A percentile compares a stretch with the other conserved stretches of the same genome.
These are phyloP conservation scores for Belonocnema kinseyi DNA, from an alignment of 1,140 invertebrate genomes.

Conservation along the genomic window DNA sequence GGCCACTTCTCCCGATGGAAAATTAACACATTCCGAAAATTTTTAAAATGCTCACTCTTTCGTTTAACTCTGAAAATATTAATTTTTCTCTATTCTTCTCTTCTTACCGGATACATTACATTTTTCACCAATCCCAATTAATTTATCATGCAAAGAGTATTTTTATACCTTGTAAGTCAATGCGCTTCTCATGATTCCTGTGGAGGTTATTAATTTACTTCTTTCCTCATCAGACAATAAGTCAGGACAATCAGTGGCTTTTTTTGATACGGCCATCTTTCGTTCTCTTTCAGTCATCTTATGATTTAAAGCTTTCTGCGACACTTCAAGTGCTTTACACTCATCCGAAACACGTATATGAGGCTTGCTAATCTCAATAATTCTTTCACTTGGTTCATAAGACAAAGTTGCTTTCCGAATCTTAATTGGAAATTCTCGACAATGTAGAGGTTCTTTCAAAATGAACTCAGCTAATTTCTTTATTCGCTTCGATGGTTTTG, in stretches of 20 bases:
- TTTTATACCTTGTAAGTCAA: conserved; percentile 42
- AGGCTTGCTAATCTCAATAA: conserved; percentile 42
- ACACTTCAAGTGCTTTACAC: conserved; percentile 34
- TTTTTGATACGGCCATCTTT: conserved; percentile 40
- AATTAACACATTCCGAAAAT: too few species aligned
- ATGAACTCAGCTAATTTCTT: conserved; percentile 41
- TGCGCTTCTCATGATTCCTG: conserved; percentile 44
- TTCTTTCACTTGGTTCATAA: conserved; percentile 44
- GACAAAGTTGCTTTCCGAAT: conserved; percentile 43
- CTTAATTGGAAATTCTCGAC: conserved; percentile 39
- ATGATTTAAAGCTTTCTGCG: conserved; percentile 16
- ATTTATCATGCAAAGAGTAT: neutral
- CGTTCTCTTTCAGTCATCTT: conserved; percentile 34
- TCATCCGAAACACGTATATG: conserved; percentile 5
- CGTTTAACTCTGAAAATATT: too few species aligned
- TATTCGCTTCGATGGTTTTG: conserved; percentile 39
- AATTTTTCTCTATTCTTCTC: too few species aligned
- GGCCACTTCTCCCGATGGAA: too few species aligned
- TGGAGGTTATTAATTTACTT: conserved; percentile 40
- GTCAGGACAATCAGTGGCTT: conserved; percentile 41
- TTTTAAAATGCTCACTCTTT: too few species aligned
- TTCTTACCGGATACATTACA: too few species aligned
- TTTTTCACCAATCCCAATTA: too few species aligned
- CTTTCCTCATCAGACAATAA: conserved; percentile 44
- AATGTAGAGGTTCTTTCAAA: neutral